Conservation (phyloP, 2,113 vertebrate species). For the Catharus fuscescens region DNA sequence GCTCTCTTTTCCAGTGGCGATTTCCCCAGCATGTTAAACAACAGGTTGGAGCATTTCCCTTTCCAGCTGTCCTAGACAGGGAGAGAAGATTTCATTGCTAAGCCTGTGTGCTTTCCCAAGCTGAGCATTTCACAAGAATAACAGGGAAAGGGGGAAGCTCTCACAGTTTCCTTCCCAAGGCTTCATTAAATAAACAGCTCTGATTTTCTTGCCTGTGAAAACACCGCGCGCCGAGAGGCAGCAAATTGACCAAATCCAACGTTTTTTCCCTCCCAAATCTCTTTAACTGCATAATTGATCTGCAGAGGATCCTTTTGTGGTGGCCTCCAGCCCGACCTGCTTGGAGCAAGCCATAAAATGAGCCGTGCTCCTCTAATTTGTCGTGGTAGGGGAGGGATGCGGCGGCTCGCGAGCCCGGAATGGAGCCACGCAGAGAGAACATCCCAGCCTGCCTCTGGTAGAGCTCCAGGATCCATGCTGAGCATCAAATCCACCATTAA, state of each 20-base stretch:
- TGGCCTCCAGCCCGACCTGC: neutral
- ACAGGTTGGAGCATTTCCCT: neutral
- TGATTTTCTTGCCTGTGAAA: neutral
- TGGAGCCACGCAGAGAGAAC: neutral
- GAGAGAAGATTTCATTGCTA: neutral
- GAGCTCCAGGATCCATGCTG: neutral
- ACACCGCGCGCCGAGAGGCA: fast-evolving
- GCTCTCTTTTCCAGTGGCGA: neutral
- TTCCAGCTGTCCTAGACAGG: neutral
- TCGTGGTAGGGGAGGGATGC: neutral
- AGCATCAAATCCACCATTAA: neutral
- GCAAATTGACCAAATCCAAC: fast-evolving
- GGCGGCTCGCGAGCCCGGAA: neutral
- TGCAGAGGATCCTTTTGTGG: neutral
- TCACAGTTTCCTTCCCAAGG: neutral
- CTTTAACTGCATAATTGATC: fast-evolving
- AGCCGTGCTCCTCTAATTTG: neutral
- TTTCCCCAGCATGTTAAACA: neutral
- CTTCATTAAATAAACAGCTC: fast-evolving
- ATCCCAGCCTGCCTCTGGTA: neutral
- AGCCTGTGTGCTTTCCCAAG: neutral
- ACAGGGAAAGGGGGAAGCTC: neutral
- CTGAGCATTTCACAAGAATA: neutral
- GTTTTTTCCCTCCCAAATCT: neutral
- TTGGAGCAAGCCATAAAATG: neutral